Evolutionary conservation across 2,113 vertebrate species (phyloP).

Genomic region (Pteruthius melanotis): DNA sequence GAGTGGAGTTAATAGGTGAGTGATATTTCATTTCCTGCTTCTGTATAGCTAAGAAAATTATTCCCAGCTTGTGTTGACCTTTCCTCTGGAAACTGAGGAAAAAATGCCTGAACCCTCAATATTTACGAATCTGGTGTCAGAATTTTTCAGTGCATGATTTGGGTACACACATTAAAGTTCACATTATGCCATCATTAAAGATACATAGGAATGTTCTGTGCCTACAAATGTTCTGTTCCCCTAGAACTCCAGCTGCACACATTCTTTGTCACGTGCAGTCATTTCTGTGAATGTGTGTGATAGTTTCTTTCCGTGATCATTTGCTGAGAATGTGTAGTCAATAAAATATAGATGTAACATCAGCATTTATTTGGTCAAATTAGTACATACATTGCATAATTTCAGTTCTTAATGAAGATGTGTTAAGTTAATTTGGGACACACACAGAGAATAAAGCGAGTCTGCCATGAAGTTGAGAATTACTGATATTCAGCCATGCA

Average conservation of each 20-base stretch:
- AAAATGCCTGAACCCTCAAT: not conserved
- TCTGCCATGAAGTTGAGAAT: not conserved
- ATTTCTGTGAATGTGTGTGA: not conserved
- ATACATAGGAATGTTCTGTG: not conserved
- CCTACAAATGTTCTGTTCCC: not conserved
- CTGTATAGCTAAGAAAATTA: not conserved
- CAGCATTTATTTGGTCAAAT: not conserved
- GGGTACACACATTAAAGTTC: not conserved
- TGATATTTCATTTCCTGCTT: not conserved
- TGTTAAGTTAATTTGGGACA: not conserved
- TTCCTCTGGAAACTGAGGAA: not conserved
- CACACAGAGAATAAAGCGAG: not conserved
- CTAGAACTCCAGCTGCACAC: not conserved
- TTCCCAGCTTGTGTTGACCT: not conserved
- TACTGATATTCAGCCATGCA: not conserved
- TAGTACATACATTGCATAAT: not conserved
- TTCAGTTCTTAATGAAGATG: not conserved
- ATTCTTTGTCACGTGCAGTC: not conserved
- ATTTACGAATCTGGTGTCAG: not conserved
- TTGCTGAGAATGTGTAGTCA: not conserved
- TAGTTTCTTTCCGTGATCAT: not conserved
- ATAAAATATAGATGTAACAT: not conserved
- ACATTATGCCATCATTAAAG: not conserved
- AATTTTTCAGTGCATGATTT: not conserved
- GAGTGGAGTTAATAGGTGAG: not conserved